phyloP scores from a whole-genome alignment of 2,113 vertebrate genomes.

The Dendropsophus ebraccatus region DNA sequence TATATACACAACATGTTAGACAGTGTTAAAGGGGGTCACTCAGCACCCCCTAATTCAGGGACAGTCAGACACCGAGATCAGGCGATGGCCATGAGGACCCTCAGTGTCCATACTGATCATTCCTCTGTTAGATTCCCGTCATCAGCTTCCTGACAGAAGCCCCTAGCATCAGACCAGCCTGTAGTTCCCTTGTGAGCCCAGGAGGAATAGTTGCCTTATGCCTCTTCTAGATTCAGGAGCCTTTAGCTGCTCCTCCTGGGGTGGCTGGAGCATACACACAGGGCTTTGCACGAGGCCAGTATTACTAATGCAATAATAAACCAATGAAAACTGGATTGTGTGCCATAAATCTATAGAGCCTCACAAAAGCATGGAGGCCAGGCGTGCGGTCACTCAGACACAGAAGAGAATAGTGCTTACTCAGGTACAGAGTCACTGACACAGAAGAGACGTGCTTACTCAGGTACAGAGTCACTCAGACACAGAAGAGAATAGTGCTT shows the following conservation, averaged over 20 bases:
- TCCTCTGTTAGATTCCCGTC: neutral
- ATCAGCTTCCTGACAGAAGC: neutral
- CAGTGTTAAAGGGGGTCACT: too few species aligned
- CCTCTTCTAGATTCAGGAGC: neutral
- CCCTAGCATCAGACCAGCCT: neutral
- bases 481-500: too few species aligned
- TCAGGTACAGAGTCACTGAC: too few species aligned
- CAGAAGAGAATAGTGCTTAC: too few species aligned
- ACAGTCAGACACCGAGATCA: too few species aligned
- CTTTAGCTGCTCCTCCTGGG: neutral
- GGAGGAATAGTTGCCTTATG: constrained; percentile 30
- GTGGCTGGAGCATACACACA: neutral
- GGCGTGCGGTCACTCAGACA: too few species aligned
- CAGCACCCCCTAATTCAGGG: neutral
- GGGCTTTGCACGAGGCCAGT: constrained; percentile 55
- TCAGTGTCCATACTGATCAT: neutral
- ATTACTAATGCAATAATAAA: constrained; percentile 56
- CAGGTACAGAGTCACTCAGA: too few species aligned
- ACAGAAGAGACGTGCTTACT: too few species aligned
- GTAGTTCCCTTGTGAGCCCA: neutral
- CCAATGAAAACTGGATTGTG: neutral
- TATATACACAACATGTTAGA: neutral
- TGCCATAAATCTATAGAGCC: neutral
- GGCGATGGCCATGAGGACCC: too few species aligned
- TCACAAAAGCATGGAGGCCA: too few species aligned